phyloP scores from a whole-genome alignment of 2,888 invertebrate genomes.

The Trachelus troglodyta region DNA sequence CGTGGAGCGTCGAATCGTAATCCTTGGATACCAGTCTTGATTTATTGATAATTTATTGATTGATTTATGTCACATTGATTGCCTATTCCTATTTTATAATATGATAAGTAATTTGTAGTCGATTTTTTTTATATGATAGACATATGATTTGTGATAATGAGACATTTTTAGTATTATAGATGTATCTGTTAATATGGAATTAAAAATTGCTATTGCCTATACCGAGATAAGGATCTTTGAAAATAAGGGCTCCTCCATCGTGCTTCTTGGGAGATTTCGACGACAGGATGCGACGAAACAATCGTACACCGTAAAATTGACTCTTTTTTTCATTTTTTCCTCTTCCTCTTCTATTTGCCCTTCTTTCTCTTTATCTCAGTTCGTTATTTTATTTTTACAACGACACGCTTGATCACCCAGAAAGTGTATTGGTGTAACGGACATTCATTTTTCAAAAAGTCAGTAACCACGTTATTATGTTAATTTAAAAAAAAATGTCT shows the following conservation, averaged over 20 bases:
- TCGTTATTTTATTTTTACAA: background rate
- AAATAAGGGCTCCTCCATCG: background rate
- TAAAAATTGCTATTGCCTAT: background rate
- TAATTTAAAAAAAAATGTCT: background rate
- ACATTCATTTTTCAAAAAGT: background rate
- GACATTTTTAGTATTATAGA: background rate
- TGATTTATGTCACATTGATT: background rate
- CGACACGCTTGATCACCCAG: background rate
- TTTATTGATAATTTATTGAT: too few species aligned
- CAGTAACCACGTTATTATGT: background rate
- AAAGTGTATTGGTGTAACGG: background rate
- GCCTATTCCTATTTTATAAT: background rate
- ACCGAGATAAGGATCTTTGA: background rate
- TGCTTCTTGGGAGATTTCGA: conserved; percentile 8
- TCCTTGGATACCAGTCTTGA: background rate
- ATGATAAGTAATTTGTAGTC: background rate
- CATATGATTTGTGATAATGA: background rate
- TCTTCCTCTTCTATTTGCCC: background rate
- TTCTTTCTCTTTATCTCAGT: background rate
- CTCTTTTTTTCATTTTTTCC: background rate
- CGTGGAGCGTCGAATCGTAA: too few species aligned
- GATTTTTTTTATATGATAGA: background rate
- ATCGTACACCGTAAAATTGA: conserved; percentile 25
- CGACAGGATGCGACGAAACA: conserved; percentile 59
- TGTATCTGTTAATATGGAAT: background rate